These are phyloP conservation scores for Murina feae DNA, from an alignment of 2,113 vertebrate species.

Conservation along the genomic window DNA sequence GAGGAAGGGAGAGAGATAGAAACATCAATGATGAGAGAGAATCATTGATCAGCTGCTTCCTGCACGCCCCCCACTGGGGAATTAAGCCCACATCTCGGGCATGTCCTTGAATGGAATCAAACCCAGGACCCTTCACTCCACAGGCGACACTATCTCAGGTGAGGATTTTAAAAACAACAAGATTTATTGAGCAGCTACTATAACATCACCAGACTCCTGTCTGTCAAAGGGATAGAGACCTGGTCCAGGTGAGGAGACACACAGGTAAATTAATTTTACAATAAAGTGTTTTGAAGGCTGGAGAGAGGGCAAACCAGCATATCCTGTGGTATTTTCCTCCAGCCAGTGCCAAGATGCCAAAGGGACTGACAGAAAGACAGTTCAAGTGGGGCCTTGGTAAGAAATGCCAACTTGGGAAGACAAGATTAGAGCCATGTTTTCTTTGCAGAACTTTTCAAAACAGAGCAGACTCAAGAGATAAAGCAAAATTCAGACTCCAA, in stretches of 20 bases:
- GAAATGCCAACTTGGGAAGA: neutral
- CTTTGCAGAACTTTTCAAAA: neutral
- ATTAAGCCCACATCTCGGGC: too few species aligned
- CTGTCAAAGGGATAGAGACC: neutral
- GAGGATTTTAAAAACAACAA: neutral
- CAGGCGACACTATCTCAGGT: neutral
- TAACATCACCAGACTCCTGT: rapidly evolving
- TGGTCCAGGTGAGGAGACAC: neutral
- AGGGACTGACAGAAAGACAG: neutral
- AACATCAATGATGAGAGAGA: too few species aligned
- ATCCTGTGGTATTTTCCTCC: neutral
- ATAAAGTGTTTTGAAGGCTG: too few species aligned
- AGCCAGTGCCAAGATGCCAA: neutral
- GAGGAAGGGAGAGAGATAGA: too few species aligned
- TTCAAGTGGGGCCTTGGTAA: neutral
- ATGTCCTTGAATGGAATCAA: too few species aligned
- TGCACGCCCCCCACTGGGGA: too few species aligned
- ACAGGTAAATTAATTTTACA: neutral
- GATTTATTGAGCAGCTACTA: neutral
- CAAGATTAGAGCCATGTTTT: neutral
- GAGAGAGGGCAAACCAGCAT: neutral
- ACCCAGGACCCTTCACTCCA: too few species aligned
- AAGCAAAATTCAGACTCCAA: neutral
- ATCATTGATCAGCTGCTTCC: too few species aligned
- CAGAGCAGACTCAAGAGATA: neutral